Evolutionary conservation across 2,113 vertebrate genomes (phyloP).

Genomic region (Anas platyrhynchos): DNA sequence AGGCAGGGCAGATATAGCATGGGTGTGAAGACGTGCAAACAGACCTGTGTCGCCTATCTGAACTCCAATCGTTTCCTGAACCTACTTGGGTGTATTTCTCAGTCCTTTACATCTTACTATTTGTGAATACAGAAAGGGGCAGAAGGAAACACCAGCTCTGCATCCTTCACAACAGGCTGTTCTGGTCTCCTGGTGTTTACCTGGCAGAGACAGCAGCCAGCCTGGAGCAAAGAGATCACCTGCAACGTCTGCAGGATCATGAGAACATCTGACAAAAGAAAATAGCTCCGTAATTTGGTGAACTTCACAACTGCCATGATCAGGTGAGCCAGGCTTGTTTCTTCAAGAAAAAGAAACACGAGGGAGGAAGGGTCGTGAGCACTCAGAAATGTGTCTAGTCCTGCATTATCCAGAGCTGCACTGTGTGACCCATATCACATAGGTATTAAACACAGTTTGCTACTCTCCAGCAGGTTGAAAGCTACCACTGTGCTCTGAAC

Average conservation of each 20-base stretch:
- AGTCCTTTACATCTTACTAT: neutral
- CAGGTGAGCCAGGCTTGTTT: neutral
- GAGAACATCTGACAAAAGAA: neutral
- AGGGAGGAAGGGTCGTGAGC: neutral
- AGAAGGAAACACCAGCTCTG: neutral
- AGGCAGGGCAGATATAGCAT: neutral
- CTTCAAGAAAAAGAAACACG: neutral
- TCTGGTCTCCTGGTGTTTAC: neutral
- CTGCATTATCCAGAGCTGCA: neutral
- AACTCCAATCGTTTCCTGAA: neutral
- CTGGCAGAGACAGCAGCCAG: neutral
- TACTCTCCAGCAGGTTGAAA: neutral
- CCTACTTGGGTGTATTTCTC: neutral
- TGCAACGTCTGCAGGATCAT: neutral
- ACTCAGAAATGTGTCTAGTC: neutral
- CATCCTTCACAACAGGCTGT: neutral
- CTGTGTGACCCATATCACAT: accelerated
- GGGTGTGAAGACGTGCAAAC: neutral
- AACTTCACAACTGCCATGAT: neutral
- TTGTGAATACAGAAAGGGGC: neutral
- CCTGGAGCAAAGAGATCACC: neutral
- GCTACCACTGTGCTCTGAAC: neutral
- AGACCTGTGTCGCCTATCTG: neutral
- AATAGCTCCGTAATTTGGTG: neutral
- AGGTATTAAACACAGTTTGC: neutral